Conservation (phyloP, 2,888 invertebrate genomes). For the Polylopha cassiicola region DNA sequence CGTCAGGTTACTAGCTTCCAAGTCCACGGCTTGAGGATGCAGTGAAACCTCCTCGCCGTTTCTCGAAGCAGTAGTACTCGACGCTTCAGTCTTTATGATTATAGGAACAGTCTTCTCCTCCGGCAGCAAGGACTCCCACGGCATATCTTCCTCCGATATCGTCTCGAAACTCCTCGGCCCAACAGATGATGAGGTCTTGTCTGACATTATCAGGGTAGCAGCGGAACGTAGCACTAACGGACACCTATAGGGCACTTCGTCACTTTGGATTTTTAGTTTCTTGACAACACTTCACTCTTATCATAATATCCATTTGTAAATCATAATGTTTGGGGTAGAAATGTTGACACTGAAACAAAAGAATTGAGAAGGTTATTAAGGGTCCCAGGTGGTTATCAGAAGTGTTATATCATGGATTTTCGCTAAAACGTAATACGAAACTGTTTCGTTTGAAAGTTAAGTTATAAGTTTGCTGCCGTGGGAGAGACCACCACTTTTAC, state of each 20-base stretch:
- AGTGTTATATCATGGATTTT: no score
- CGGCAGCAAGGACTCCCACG: slow-evolving; percentile 71
- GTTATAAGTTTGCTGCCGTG: slow-evolving; percentile 26
- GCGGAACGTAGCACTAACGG: slow-evolving; percentile 71
- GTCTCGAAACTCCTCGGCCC: slow-evolving; percentile 73
- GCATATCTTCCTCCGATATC: slow-evolving; percentile 67
- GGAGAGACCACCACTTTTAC: slow-evolving; percentile 39
- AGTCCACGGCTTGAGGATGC: slow-evolving; percentile 47
- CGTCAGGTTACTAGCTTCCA: slow-evolving; percentile 62
- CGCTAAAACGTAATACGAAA: slow-evolving; percentile 26
- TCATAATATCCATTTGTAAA: slow-evolving; percentile 78
- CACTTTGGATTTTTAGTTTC: slow-evolving; percentile 78
- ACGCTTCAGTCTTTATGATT: slow-evolving; percentile 67
- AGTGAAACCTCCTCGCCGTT: slow-evolving; percentile 52
- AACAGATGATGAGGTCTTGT: slow-evolving; percentile 69
- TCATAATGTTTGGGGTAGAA: slow-evolving; percentile 77
- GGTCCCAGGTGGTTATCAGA: no score
- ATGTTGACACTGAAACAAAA: slow-evolving; percentile 76
- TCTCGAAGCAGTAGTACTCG: slow-evolving; percentile 56
- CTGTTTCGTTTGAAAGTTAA: slow-evolving; percentile 29
- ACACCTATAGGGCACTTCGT: slow-evolving; percentile 73
- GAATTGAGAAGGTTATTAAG: slow-evolving; percentile 27
- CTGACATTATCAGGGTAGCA: slow-evolving; percentile 60
- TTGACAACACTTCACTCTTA: slow-evolving; percentile 77
- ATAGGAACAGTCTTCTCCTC: slow-evolving; percentile 67